Evolutionary conservation across 2,797 vertebrate species (phyloP).

Genomic region (Oryzias sinensis): DNA sequence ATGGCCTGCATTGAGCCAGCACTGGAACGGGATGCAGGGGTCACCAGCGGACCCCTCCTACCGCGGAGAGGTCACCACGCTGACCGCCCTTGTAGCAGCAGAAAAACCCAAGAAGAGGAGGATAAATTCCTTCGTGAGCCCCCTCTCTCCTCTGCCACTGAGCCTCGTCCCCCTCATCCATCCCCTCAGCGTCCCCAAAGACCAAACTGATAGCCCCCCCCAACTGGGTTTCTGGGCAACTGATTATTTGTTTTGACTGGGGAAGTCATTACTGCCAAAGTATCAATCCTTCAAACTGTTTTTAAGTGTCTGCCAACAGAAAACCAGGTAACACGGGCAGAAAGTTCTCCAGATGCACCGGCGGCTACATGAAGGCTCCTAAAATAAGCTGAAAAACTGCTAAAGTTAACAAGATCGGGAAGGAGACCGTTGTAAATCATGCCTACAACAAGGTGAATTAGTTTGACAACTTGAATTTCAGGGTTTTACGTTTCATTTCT

Average conservation of each 20-base stretch:
- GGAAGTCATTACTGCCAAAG: slow-evolving; percentile 65
- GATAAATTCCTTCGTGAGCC: slow-evolving; percentile 77
- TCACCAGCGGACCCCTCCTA: slow-evolving; percentile 75
- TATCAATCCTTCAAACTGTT: slow-evolving; percentile 50
- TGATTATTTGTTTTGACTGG: slow-evolving; percentile 86
- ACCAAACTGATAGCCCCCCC: slow-evolving; percentile 49
- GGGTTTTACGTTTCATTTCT: slow-evolving; percentile 6
- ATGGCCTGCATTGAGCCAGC: slow-evolving; percentile 86
- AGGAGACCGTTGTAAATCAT: too few species aligned
- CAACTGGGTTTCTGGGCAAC: slow-evolving; percentile 55
- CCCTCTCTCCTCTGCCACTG: slow-evolving; percentile 68
- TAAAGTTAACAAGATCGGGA: neutral
- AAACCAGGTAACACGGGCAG: slow-evolving; percentile 19
- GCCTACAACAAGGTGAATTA: neutral
- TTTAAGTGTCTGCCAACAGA: slow-evolving; percentile 20
- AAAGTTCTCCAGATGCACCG: slow-evolving; percentile 5
- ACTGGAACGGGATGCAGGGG: slow-evolving; percentile 75
- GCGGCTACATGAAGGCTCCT: neutral
- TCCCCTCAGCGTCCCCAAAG: slow-evolving; percentile 23
- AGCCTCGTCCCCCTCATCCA: slow-evolving; percentile 53
- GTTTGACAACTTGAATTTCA: slow-evolving; percentile 7
- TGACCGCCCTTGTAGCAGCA: slow-evolving; percentile 81
- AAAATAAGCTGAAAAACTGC: slow-evolving; percentile 1
- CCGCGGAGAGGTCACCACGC: slow-evolving; percentile 73
- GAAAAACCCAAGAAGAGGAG: slow-evolving; percentile 73